Evolutionary conservation across 1,140 invertebrate species (phyloP), one percentile per base, ranked within the genome.

Genomic region (Thaumatotibia leucotreta): DNA sequence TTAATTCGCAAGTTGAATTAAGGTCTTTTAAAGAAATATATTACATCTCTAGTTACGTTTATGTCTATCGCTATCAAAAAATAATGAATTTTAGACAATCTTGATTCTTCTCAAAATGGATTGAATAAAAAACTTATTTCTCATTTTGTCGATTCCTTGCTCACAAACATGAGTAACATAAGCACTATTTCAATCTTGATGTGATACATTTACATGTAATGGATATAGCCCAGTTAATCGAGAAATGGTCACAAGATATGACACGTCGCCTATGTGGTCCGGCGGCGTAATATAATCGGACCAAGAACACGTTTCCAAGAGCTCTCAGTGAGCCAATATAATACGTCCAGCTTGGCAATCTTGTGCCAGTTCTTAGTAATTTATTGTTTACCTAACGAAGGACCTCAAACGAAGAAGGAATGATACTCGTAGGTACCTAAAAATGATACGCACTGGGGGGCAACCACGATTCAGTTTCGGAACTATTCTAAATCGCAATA

Each of bases 201-300:
- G 39, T 17, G 39, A 27, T 58, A 58, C 52, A 8, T 58, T 58
- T 58, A 29, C 52, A 27, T 58, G 52, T 27, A 58, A 58, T 27
- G 22, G 52, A 58, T 58, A 58, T 2, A 58, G 4, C 52, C 52
- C 24, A 58, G 52, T 58, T 58, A 27, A 58, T 58, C 52, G 24
- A 31, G 52, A 58, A 58, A 58, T 58, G 23, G 52, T 58, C 52
- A 58, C 24, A 14, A 17, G 52, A 31, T 58, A 58, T 14, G 24
- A 27, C 52, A 58, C 52, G 52, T 58, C 52, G 52, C 23, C 52
- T 58, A 58, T 58, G 52, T 58, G 52, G 52, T 58, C 50, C 23
- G 50, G 10, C 49, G 49, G 49, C 22, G 52, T 58, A 58, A 58
- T 17, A 17, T 27, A 27, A 58, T 27, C 52, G 6, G 20, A n/a